Base-by-base conservation (phyloP, 37 sponge, comb jelly and placozoan species). In the Tethya wilhelma region DNA sequence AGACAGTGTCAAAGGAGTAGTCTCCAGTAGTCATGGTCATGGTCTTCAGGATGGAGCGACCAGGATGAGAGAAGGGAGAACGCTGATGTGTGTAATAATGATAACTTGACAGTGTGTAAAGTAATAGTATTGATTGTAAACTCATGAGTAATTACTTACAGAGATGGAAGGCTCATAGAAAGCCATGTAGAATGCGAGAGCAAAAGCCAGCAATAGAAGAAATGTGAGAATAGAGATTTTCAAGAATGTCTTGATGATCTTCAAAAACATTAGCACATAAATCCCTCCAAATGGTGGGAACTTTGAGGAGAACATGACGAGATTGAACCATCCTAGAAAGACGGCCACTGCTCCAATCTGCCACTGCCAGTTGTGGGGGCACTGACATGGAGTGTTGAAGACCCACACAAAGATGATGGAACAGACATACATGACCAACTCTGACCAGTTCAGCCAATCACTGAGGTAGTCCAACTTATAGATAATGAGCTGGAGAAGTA, bases 231-330 rank as follows among this genome's bases (percentile, higher is more conserved):
- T 12, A 23, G 83, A 49, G 46, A 98, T 63, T 69, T 90, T 90
- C 41, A 87, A 44, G 74, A 95, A 98, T 32, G 91, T 95, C 37
- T 71, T 71, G 67, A 90, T 70, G 28, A 98, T 91, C 68, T 90
- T 84, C 20, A 90, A 57, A 46, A 93, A 95, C 91, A 98, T 98
- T 30, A 95, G 77, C 60, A 98, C 89, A 82, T 98, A 98, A 62
- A 98, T 93, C 90, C 90, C 58, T 0, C 93, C 90, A 2, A 84
- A 73, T 5, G 87, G 65, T 25, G 93, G 93, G 38, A 65, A 37
- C 38, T 34, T 65, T 38, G 31, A 38, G 38, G 36, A 20, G 38
- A 34, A 65, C 12, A 65, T 38, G 38, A 65, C 28, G 38, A 65
- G 66, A 5, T 37, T 38, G 38, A 65, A 34, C 66, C 66, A 65